Base-by-base conservation (phyloP, 2,888 invertebrate genomes). In the Agriopis leucophaearia region DNA sequence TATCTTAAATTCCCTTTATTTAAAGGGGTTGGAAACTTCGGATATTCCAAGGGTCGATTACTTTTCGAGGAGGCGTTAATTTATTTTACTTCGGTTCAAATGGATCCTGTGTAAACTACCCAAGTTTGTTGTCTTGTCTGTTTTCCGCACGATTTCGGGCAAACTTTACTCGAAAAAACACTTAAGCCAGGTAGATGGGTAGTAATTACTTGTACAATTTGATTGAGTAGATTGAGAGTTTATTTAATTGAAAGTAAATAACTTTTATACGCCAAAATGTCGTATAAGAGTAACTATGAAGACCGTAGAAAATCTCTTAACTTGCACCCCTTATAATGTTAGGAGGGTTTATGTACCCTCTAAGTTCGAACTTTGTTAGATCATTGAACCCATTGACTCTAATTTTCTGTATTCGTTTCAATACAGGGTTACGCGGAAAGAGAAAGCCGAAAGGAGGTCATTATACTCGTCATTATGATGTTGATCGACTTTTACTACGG, bases 31-130 rank as follows among this genome's bases (percentile, higher is more conserved):
- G 35, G 3, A 42, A 65, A 65, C 55, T 65, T 60, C 15, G 50
- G 27, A 47, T 36, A 54, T 60, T 65, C 48, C 57, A n/a, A 50
- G 54, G 65, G 59, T 55, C 61, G 56, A 66, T 66, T 61, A 66
- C 66, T 66, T 66, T 60, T 58, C 38, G 51, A 40, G 47, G 27
- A 66, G 61, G 66, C 66, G 55, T 61, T 66, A 66, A 66, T 66
- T 66, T 66, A 66, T 66, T 66, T 66, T 55, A 60, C 56, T 56
- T 66, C 36, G 38, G 66, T 61, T 52, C 59, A 65, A 65, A 64
- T 55, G 57, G 66, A 66, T 56, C 66, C 56, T 66, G 61, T 66
- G 66, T 61, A 66, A 66, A 66, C 66, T 66, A 50, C 50, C 44
- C 56, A 36, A 61, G 60, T 65, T 65, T 65, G 59, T 66, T 60